Conservation (phyloP, 2,888 invertebrate species). For the Oscheius sp. region DNA sequence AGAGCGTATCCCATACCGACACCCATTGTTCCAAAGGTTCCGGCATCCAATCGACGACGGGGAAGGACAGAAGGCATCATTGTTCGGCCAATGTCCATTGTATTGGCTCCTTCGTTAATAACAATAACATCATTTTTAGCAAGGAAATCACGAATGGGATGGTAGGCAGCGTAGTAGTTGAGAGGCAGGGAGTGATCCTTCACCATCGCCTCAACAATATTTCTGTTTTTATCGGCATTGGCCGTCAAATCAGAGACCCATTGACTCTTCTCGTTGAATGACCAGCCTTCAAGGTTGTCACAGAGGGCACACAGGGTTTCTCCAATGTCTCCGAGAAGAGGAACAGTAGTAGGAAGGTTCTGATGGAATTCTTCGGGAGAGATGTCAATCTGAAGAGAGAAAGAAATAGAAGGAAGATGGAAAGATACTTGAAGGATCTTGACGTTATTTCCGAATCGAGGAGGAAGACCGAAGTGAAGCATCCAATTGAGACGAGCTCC, state of each 20-base stretch:
- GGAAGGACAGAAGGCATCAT: conserved; percentile 55
- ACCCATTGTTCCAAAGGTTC: conserved; percentile 82
- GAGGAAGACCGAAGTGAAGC: conserved; percentile 90
- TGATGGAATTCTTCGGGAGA: conserved; percentile 90
- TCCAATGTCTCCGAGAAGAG: conserved; percentile 81
- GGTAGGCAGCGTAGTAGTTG: conserved; percentile 92
- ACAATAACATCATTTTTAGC: conserved; percentile 79
- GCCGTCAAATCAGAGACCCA: conserved; percentile 54
- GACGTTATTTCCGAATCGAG: conserved; percentile 83
- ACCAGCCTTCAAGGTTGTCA: conserved; percentile 43
- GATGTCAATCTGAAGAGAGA: conserved; percentile 80
- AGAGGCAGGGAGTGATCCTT: conserved; percentile 81
- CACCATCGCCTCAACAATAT: conserved; percentile 76
- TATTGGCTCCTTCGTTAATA: conserved; percentile 96
- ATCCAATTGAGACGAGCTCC: conserved; percentile 97
- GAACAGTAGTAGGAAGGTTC: conserved; percentile 82
- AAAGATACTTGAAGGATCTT: conserved; percentile 84
- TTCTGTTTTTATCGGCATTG: conserved; percentile 57
- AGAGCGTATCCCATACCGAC: conserved; percentile 67
- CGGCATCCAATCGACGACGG: conserved; percentile 81
- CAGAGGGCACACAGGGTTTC: conserved; percentile 47
- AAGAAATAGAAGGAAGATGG: not conserved
- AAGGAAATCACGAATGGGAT: conserved; percentile 74
- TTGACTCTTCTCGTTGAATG: conserved; percentile 41
- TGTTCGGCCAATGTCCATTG: conserved; percentile 92